phyloP scores from a whole-genome alignment of 2,113 vertebrate genomes.

The Gymnogyps californianus region DNA sequence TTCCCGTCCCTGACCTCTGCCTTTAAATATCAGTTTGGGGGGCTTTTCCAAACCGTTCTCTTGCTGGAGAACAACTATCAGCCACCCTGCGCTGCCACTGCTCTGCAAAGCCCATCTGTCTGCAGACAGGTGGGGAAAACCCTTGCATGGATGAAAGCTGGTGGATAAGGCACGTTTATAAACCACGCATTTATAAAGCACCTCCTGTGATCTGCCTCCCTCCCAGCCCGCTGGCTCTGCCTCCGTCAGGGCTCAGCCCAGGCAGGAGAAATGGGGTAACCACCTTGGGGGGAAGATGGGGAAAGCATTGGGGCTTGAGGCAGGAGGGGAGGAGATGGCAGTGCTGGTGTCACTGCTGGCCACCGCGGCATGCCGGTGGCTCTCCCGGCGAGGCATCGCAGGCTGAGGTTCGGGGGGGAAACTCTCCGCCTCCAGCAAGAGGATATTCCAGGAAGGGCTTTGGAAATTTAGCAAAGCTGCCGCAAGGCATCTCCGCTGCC shows the following conservation, averaged over 20 bases:
- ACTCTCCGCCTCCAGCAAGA: not conserved
- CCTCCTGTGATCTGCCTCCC: not conserved
- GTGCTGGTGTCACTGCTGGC: accelerated
- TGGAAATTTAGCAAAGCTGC: not conserved
- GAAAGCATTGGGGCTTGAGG: not conserved
- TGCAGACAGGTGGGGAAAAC: not conserved
- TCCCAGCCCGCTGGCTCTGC: not conserved
- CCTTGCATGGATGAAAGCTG: not conserved
- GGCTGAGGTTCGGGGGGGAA: not conserved
- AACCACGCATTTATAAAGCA: not conserved
- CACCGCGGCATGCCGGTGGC: accelerated
- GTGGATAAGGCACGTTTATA: not conserved
- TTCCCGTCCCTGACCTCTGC: not conserved
- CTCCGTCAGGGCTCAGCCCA: not conserved
- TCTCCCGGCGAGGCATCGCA: accelerated
- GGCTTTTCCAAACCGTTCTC: not conserved
- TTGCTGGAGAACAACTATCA: not conserved
- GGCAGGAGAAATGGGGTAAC: not conserved
- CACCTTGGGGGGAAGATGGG: not conserved
- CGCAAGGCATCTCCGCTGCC: accelerated
- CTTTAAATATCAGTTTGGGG: not conserved
- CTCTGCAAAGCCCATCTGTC: not conserved
- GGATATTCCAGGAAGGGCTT: not conserved
- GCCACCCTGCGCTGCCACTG: not conserved
- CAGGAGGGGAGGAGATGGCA: not conserved